Percentiles rank a stretch among this genome's conserved stretches.
These are phyloP conservation scores for Seira musarum DNA, from an alignment of 2,888 invertebrate species.

Conservation along the genomic window DNA sequence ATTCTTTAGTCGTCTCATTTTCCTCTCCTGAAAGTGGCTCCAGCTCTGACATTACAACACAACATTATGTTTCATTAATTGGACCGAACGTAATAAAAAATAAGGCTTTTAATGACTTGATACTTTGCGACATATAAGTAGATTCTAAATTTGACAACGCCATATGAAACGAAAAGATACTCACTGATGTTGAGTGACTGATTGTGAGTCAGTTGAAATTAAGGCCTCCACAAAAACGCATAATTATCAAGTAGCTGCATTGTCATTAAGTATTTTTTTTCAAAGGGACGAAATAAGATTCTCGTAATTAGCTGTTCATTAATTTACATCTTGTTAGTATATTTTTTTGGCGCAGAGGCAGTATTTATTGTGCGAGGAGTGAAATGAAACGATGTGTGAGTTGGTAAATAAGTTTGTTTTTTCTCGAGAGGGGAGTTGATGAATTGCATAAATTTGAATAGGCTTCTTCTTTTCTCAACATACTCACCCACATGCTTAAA, in stretches of 20 bases:
- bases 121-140: neutral
- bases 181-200: no score
- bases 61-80: no score
- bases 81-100: no score
- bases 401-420: no score
- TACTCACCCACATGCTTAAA: neutral
- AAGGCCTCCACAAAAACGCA: neutral
- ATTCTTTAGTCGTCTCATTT: no score
- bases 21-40: no score
- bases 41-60: no score
- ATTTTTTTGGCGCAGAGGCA: neutral
- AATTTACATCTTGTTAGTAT: conserved; percentile 12
- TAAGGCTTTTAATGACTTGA: neutral
- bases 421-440: neutral
- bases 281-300: neutral
- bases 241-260: neutral
- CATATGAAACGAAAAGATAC: no score
- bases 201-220: neutral
- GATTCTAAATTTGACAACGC: no score
- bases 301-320: conserved; percentile 9
- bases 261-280: conserved; percentile 6
- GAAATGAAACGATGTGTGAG: no score
- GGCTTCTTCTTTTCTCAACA: neutral
- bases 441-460: conserved; percentile 7
- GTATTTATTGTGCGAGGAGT: no score